Conservation (phyloP, 2,113 vertebrate species). For the Scartelaos histophorus region DNA sequence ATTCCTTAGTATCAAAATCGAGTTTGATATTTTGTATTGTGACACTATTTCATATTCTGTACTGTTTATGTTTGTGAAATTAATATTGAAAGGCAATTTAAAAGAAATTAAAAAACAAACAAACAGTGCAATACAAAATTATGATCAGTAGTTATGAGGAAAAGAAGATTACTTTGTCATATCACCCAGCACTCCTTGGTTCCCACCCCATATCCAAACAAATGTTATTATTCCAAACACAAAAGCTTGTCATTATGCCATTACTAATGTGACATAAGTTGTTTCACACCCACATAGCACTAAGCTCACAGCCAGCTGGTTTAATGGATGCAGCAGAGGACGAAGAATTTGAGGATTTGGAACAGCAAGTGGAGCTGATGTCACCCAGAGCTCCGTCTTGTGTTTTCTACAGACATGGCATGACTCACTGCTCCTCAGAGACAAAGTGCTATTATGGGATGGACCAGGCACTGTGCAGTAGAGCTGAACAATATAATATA, state of each 20-base stretch:
- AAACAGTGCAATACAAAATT: too few relatives aligned
- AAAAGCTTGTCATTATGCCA: neutral
- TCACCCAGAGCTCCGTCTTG: neutral
- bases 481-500: too few relatives aligned
- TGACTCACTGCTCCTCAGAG: slow-evolving; percentile 1
- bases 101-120: too few relatives aligned
- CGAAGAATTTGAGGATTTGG: neutral
- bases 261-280: neutral
- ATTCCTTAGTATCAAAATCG: too few relatives aligned
- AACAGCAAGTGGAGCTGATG: neutral
- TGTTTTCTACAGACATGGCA: neutral
- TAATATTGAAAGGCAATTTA: too few relatives aligned
- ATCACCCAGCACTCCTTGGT: neutral
- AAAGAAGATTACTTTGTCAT: too few relatives aligned
- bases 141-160: too few relatives aligned
- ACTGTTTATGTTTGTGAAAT: too few relatives aligned
- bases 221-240: neutral
- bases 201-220: neutral
- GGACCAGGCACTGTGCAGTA: neutral
- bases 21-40: too few relatives aligned
- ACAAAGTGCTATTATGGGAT: slow-evolving; percentile 3
- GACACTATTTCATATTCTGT: too few relatives aligned
- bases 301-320: neutral
- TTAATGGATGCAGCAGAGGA: neutral
- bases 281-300: neutral